phyloP scores from a whole-genome alignment of 2,888 invertebrate genomes.

The Amiota communis region DNA sequence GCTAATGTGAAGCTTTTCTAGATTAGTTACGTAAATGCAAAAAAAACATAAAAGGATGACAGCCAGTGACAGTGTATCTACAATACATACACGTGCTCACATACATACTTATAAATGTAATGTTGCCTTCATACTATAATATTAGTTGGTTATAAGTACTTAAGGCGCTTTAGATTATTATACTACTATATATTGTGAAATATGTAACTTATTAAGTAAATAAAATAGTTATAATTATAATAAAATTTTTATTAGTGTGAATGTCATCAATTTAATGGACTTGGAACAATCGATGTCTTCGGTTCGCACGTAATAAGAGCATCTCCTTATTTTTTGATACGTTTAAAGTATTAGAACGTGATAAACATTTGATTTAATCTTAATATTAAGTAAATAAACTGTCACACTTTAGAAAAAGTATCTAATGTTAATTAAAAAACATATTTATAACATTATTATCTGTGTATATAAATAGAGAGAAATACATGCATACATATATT shows the following conservation, averaged over 20 bases:
- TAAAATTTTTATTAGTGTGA: conserved; percentile 31
- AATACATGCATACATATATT: too few relatives aligned
- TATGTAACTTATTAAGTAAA: background rate
- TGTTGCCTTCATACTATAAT: background rate
- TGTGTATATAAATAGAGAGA: too few relatives aligned
- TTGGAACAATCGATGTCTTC: background rate
- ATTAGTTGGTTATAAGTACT: conserved; percentile 3
- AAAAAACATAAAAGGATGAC: background rate
- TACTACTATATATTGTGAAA: background rate
- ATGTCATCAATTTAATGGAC: conserved; percentile 4
- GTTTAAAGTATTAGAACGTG: conserved; percentile 62
- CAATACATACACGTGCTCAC: too few relatives aligned
- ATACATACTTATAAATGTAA: background rate
- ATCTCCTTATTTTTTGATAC: conserved; percentile 50
- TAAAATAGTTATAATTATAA: conserved; percentile 13
- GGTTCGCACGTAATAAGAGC: conserved; percentile 30
- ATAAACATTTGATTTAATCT: conserved; percentile 44
- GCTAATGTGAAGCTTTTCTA: conserved; percentile 9
- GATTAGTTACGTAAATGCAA: background rate
- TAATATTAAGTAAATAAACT: conserved; percentile 48
- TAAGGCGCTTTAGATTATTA: conserved; percentile 5
- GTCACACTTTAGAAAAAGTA: conserved; percentile 42
- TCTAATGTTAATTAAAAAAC: conserved; percentile 46
- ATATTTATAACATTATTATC: conserved; percentile 31
- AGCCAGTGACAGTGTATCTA: too few relatives aligned